phyloP scores from a whole-genome alignment of 2,113 vertebrate genomes.

The Dasypus novemcinctus region DNA sequence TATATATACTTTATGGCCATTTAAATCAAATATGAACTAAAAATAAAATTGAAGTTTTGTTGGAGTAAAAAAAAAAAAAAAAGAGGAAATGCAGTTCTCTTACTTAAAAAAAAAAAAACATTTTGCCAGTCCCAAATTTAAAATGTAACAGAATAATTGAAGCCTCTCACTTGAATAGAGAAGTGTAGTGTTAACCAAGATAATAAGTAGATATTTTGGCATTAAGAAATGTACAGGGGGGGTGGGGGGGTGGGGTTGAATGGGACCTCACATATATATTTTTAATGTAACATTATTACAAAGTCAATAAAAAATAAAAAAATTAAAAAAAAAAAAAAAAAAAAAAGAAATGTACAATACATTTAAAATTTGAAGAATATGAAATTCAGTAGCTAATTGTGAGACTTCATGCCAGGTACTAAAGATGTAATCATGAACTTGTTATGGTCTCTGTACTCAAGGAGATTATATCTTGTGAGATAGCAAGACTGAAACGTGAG shows the following conservation, averaged over 20 bases:
- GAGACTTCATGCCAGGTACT: neutral
- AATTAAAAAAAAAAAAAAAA: too few relatives aligned
- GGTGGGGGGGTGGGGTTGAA: too few relatives aligned
- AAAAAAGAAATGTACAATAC: neutral
- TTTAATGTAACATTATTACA: too few relatives aligned
- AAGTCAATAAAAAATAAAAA: too few relatives aligned
- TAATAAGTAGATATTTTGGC: neutral
- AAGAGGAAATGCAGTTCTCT: neutral
- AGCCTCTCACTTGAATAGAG: constrained; percentile 7
- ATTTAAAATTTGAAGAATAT: constrained; percentile 43
- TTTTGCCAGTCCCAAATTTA: neutral
- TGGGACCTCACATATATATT: too few relatives aligned
- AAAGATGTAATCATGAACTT: neutral
- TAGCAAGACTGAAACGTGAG: neutral
- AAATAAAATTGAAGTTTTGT: neutral
- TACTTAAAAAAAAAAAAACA: neutral
- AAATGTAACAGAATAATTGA: constrained; percentile 25
- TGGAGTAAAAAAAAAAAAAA: too few relatives aligned
- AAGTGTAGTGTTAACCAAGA: constrained; percentile 14
- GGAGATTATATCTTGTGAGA: constrained; percentile 5
- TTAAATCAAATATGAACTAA: neutral
- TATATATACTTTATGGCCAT: neutral
- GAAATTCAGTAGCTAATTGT: constrained; percentile 25
- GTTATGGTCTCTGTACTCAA: constrained; percentile 6
- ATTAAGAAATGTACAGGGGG: neutral